A percentile compares a stretch with the other conserved stretches of the same genome.
Evolutionary conservation across 2,113 vertebrate species (phyloP).

Genomic region (Oxyura jamaicensis): DNA sequence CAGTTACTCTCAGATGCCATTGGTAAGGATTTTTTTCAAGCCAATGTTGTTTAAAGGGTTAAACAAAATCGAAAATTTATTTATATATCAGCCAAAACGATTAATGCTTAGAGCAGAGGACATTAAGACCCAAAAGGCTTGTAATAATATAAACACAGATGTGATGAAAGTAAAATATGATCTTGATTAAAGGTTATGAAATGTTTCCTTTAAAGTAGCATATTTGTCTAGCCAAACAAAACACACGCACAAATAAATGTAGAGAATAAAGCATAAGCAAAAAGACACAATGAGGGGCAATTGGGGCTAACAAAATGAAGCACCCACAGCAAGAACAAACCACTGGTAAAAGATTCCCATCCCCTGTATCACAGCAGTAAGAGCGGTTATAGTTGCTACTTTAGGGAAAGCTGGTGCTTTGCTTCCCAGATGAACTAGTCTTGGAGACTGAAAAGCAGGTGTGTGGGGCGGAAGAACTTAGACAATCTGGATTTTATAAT

Average conservation of each 20-base stretch:
- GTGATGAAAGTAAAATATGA: constrained; percentile 34
- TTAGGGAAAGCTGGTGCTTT: background rate
- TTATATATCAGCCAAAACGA: background rate
- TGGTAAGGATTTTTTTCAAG: background rate
- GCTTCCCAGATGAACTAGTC: background rate
- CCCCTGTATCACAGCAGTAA: background rate
- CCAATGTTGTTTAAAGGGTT: background rate
- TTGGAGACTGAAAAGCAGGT: background rate
- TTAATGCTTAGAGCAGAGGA: constrained; percentile 25
- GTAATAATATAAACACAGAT: constrained; percentile 39
- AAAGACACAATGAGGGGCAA: background rate
- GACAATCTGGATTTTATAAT: background rate
- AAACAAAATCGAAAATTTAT: constrained; percentile 22
- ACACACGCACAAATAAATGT: background rate
- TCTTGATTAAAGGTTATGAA: constrained; percentile 28
- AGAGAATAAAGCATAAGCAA: constrained; percentile 18
- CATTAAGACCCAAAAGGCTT: background rate
- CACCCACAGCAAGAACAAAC: background rate
- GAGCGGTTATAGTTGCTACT: accelerated
- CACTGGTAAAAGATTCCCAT: background rate
- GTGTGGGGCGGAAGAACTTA: background rate
- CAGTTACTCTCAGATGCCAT: background rate
- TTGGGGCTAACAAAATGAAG: background rate
- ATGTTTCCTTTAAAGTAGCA: constrained; percentile 43
- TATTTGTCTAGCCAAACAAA: constrained; percentile 37